Evolutionary conservation across 2,113 vertebrate genomes (phyloP).

Genomic region (Bubo bubo): DNA sequence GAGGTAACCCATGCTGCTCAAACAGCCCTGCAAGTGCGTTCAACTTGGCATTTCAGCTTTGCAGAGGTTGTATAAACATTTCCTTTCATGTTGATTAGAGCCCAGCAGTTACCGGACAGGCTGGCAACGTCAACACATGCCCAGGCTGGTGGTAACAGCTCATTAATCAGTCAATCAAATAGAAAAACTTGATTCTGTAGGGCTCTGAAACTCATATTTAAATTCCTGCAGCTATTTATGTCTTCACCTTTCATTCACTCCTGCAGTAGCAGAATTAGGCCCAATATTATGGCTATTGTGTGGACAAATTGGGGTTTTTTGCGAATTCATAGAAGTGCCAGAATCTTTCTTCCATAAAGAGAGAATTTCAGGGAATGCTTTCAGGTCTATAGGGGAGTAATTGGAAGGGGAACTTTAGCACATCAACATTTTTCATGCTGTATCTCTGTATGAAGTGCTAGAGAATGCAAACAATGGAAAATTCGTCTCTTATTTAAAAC

Average conservation of each 20-base stretch:
- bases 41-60: background rate
- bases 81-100: background rate
- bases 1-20: background rate
- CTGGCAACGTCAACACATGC: background rate
- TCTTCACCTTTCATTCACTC: background rate
- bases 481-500: background rate
- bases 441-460: background rate
- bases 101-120: background rate
- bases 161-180: constrained; percentile 3
- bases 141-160: background rate
- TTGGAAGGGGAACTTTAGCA: background rate
- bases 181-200: background rate
- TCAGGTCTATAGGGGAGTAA: background rate
- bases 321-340: background rate
- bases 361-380: background rate
- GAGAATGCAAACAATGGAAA: background rate
- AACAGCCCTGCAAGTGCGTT: background rate
- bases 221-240: background rate
- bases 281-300: background rate
- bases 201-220: background rate
- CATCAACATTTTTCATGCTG: background rate
- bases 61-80: background rate
- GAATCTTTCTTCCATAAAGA: background rate
- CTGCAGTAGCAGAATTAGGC: background rate
- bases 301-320: background rate